Base-by-base conservation (phyloP, 1,140 invertebrate species). In the Lepidurus packardi region DNA sequence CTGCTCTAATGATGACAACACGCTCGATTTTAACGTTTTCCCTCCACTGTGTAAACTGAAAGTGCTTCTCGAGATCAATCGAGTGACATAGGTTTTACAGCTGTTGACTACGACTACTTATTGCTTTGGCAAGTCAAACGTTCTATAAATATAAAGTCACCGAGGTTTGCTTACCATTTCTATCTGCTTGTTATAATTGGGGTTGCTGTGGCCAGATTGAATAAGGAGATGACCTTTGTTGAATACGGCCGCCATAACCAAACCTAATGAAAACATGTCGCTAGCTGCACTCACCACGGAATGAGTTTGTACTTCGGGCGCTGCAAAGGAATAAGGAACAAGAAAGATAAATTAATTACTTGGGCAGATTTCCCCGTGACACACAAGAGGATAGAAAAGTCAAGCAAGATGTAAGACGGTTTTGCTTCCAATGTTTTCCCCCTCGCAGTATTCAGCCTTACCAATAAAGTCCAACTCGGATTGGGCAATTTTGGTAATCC, bases 221-320 rank as follows among this genome's bases (percentile, higher is more conserved):
- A 98, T 92, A 1, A 98, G 86, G 0, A 94, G 90, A 79, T 90
- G 89, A 16, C 96, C 96, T 76, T 91, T 87, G 86, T 97, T 98
- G 87, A 95, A 98, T 79, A 98, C 90, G 9, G 94, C 89, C 84
- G 93, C 94, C 82, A 98, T 92, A 7, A 96, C 90, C 89, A 98
- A 91, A 21, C 97, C 97, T 78, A 98, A 85, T 1, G 95, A 96
- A 86, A 94, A 98, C 94, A 98, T 97, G 85, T 98, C 97, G 81
- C 94, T 95, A 13, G 92, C 87, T 43, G 93, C 91, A 82, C 91
- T 94, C 84, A 92, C 95, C 24, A 89, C 88, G 76, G 93, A 94
- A 77, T 90, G 90, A 11, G 90, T 89, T 85, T 98, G 96, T 65
- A 94, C 90, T 88, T 97, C 95, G 1, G 95, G 95, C 45, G 94